Evolutionary conservation across 2,888 invertebrate species (phyloP).

Genomic region (Eilema caniola): DNA sequence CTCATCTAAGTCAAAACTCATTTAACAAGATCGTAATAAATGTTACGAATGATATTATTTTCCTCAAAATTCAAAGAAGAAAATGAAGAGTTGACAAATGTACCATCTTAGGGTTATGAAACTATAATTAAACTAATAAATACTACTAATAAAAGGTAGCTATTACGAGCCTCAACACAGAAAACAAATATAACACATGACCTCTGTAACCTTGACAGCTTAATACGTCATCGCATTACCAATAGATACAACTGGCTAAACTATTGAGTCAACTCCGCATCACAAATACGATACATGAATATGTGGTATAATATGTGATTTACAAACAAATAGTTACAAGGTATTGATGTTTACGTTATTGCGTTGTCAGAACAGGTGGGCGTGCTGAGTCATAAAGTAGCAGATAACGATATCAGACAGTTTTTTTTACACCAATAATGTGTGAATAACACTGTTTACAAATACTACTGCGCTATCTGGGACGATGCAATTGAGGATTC

Average conservation of each 20-base stretch:
- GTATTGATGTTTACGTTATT: slow-evolving; percentile 34
- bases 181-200: slow-evolving; percentile 11
- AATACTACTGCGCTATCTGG: slow-evolving; percentile 54
- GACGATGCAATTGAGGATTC: slow-evolving; percentile 56
- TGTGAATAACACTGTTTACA: slow-evolving; percentile 58
- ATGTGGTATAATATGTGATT: slow-evolving; percentile 11
- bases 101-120: too few species aligned
- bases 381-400: slow-evolving; percentile 56
- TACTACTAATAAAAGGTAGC: neutral
- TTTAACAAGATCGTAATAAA: neutral
- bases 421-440: slow-evolving; percentile 47
- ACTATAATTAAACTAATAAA: neutral
- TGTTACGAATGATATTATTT: neutral
- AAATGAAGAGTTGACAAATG: neutral
- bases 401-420: slow-evolving; percentile 57
- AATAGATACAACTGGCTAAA: slow-evolving; percentile 6
- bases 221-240: slow-evolving; percentile 11
- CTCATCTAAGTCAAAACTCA: slow-evolving; percentile 16
- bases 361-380: slow-evolving; percentile 58
- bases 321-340: slow-evolving; percentile 16
- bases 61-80: neutral
- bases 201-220: slow-evolving; percentile 11
- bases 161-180: neutral
- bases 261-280: slow-evolving; percentile 9
- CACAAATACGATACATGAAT: slow-evolving; percentile 13